Percentiles rank a stretch among this genome's conserved stretches.
Conservation (phyloP, 1,140 invertebrate genomes). For the Eupristina koningsbergeri region DNA sequence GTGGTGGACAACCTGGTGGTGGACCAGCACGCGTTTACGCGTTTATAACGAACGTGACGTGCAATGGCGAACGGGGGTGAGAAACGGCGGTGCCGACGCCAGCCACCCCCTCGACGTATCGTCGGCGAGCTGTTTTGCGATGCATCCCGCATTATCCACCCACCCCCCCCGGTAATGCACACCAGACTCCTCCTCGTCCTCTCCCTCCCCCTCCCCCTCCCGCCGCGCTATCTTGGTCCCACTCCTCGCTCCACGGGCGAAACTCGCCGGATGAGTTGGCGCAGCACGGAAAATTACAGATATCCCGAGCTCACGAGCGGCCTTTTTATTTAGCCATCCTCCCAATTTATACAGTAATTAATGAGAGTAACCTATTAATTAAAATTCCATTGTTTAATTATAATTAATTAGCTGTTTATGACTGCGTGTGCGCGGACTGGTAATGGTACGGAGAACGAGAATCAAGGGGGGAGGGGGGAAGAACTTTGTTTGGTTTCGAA, state of each 20-base stretch:
- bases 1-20: constrained; percentile 69
- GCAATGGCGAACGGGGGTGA: constrained; percentile 52
- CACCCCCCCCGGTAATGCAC: constrained; percentile 45
- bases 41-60: constrained; percentile 72
- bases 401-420: constrained; percentile 74
- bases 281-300: neutral
- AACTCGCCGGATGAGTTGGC: constrained; percentile 35
- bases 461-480: neutral
- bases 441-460: neutral
- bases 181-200: too few species aligned
- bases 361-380: constrained; percentile 75
- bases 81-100: constrained; percentile 46
- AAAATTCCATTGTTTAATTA: constrained; percentile 73
- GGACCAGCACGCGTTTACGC: constrained; percentile 68
- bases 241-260: constrained; percentile 29
- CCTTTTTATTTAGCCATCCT: neutral
- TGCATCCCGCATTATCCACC: constrained; percentile 64
- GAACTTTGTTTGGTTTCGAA: neutral
- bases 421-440: neutral
- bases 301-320: neutral
- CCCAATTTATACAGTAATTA: constrained; percentile 70
- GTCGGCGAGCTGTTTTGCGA: constrained; percentile 38
- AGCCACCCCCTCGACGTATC: too few species aligned
- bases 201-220: too few species aligned
- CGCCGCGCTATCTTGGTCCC: constrained; percentile 8